phyloP scores from a whole-genome alignment of 92 coral and sea anemone species.

The Umimayanthus chanpuru region DNA sequence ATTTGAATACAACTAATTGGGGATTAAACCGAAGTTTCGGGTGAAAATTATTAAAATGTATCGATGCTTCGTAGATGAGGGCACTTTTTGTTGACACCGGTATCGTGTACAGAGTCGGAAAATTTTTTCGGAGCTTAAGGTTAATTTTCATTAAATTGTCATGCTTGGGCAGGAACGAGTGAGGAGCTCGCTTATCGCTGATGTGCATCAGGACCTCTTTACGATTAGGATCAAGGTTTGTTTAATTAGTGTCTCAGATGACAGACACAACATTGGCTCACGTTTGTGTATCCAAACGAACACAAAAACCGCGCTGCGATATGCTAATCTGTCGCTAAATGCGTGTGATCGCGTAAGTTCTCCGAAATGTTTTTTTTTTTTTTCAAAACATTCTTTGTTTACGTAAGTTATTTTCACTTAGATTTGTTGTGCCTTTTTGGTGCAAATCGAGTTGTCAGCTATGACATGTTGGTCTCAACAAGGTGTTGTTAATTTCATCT shows the following conservation, averaged over 20 bases:
- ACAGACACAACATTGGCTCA: slow-evolving; percentile 72
- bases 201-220: slow-evolving; percentile 62
- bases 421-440: neutral
- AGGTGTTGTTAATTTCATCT: neutral
- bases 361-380: neutral
- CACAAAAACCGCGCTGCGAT: slow-evolving; percentile 14
- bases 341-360: slow-evolving; percentile 6
- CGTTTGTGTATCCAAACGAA: slow-evolving; percentile 42
- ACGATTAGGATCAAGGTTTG: slow-evolving; percentile 74
- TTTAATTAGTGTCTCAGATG: slow-evolving; percentile 70
- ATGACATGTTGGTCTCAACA: neutral
- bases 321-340: slow-evolving; percentile 25
- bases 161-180: slow-evolving; percentile 48
- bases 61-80: slow-evolving; percentile 41
- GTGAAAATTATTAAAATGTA: slow-evolving; percentile 76
- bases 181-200: slow-evolving; percentile 59
- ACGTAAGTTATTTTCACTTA: slow-evolving; percentile 5
- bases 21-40: slow-evolving; percentile 80
- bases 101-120: slow-evolving; percentile 39
- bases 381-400: slow-evolving; percentile 7
- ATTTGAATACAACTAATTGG: slow-evolving; percentile 90
- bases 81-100: slow-evolving; percentile 46
- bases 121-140: slow-evolving; percentile 42
- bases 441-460: slow-evolving; percentile 11
- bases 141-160: slow-evolving; percentile 56